These are phyloP conservation scores for Aphelenchoides besseyi DNA, from an alignment of 1,140 invertebrate species.

Conservation along the genomic window DNA sequence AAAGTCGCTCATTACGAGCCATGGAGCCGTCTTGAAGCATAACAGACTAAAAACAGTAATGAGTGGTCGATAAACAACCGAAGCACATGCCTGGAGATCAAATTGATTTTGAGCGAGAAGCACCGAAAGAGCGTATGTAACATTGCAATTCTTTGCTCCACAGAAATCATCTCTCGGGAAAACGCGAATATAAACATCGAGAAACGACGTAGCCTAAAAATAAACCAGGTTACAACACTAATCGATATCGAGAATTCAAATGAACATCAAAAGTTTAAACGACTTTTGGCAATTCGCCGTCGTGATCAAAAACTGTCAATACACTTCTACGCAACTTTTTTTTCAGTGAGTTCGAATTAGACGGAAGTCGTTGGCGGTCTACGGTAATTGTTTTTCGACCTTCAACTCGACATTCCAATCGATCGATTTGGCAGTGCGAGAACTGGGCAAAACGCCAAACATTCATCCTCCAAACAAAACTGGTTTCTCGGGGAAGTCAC, in stretches of 20 bases:
- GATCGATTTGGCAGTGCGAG: too few species aligned
- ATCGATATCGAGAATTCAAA: too few species aligned
- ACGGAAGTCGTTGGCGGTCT: too few species aligned
- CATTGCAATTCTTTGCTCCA: conserved; percentile 38
- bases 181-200: conserved; percentile 35
- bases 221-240: too few species aligned
- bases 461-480: too few species aligned
- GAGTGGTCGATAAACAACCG: conserved; percentile 13
- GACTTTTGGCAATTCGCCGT: too few species aligned
- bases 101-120: conserved; percentile 42
- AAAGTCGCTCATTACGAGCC: conserved; percentile 17
- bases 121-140: conserved; percentile 43
- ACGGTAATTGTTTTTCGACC: conserved; percentile 5
- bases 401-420: too few species aligned
- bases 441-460: not conserved
- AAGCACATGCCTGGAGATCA: conserved; percentile 34
- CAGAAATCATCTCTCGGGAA: conserved; percentile 42
- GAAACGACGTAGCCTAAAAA: conserved; percentile 26
- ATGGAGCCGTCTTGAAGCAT: conserved; percentile 48
- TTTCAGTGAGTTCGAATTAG: too few species aligned
- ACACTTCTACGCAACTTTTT: too few species aligned
- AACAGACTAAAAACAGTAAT: conserved; percentile 12
- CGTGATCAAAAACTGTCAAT: too few species aligned
- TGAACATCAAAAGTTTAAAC: too few species aligned
- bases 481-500: too few species aligned